Percentiles rank a stretch among this genome's conserved stretches.
Evolutionary conservation across 2,888 invertebrate genomes (phyloP).

Genomic region (Epinotia nisella): DNA sequence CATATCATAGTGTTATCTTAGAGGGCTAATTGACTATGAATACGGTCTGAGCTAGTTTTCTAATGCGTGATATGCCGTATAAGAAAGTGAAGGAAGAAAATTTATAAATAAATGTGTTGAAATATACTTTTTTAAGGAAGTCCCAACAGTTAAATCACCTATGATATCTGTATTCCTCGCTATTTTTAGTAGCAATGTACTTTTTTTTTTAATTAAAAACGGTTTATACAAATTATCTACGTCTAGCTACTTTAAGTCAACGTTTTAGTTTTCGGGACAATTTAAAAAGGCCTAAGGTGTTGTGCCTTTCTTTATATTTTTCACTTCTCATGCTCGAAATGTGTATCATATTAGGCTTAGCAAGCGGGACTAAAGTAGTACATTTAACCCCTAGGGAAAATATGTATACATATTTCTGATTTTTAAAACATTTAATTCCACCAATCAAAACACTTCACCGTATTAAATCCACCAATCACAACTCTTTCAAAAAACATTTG

Average conservation of each 20-base stretch:
- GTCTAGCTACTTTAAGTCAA: background rate
- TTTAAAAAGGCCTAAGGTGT: background rate
- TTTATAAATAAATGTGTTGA: conserved; percentile 55
- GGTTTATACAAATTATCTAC: background rate
- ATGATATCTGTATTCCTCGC: conserved; percentile 9
- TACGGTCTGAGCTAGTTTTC: conserved; percentile 64
- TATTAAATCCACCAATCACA: no score
- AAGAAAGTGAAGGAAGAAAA: conserved; percentile 71
- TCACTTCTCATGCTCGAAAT: no score
- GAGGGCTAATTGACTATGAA: conserved; percentile 71
- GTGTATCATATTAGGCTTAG: no score
- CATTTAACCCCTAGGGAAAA: no score
- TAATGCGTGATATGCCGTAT: conserved; percentile 77
- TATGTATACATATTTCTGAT: no score
- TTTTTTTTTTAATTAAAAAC: background rate
- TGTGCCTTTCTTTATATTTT: no score
- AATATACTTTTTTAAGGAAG: conserved; percentile 59
- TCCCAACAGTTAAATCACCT: conserved; percentile 8
- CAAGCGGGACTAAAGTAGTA: no score
- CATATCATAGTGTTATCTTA: conserved; percentile 36
- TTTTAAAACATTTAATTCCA: no score
- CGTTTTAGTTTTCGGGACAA: background rate
- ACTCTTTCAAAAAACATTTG: no score
- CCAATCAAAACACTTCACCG: no score
- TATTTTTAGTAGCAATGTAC: background rate